Base-by-base conservation (phyloP, 2,113 vertebrate species). In the Ploceus nigricollis region DNA sequence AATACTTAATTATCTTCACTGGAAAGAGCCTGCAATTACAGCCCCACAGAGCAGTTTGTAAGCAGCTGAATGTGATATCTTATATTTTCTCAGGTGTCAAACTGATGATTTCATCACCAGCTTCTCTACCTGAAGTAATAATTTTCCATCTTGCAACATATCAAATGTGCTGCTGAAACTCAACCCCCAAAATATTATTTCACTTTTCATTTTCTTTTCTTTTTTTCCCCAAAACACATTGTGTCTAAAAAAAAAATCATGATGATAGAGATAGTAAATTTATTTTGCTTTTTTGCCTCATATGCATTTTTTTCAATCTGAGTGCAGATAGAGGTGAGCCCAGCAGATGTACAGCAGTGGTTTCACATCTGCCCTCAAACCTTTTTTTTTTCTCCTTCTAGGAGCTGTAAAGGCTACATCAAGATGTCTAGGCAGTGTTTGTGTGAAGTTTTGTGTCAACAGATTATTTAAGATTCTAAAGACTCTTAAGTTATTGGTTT, bases 221-320 rank as follows among this genome's bases (percentile, higher is more conserved):
- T 87, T 44, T 56, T n/a, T 7, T 2, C 2, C 8, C 12, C 8
- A 16, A 87, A 68, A 31, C 5, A 33, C 1, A 1, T 24, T 3
- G 39, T 27, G 11, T 16, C 24, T 65, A 24, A 63, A 90, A 30
- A 61, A 94, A 65, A 50, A 33, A 25, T 6, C 2, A 17, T 6
- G 6, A 47, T 23, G 5, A 42, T 47, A 58, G 11, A 6, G 16
- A 28, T 0, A 86, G 7, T 20, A 53, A 65, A 47, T 65, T 35
- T 14, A 25, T 76, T 89, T 71, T 54, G 28, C 22, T 72, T 15
- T 53, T 5, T 60, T 86, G 63, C 54, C 24, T 87, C 1, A 7
- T 11, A 24, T 1, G 3, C 8, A 3, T 42, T 58, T 47, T 71
- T 63, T 77, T 64, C 1, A 1, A 68, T 78, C 24, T 27, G 40